phyloP scores from a whole-genome alignment of 2,113 vertebrate genomes.

The Perca schrenkii region DNA sequence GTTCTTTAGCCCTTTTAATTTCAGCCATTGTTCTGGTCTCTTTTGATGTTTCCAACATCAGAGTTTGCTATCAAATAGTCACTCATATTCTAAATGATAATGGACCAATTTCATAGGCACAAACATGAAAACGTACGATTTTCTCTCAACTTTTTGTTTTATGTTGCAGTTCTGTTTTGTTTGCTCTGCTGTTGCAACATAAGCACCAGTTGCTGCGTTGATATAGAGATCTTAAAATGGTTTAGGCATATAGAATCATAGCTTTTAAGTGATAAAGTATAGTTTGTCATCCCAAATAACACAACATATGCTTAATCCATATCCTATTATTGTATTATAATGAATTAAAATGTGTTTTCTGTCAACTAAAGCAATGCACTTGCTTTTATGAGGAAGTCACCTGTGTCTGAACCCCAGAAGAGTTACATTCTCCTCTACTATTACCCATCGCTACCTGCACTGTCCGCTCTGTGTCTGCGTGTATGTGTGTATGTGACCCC shows the following conservation, averaged over 20 bases:
- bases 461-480: slow-evolving; percentile 40
- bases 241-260: background rate
- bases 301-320: background rate
- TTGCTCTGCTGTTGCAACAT: background rate
- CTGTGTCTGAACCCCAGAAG: slow-evolving; percentile 56
- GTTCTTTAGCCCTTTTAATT: background rate
- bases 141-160: background rate
- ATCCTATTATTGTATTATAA: background rate
- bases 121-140: background rate
- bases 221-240: background rate
- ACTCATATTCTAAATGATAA: background rate
- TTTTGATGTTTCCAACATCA: background rate
- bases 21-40: background rate
- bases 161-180: background rate
- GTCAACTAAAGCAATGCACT: slow-evolving; percentile 8
- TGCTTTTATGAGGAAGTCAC: slow-evolving; percentile 39
- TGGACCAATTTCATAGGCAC: background rate
- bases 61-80: background rate
- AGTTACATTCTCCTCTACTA: slow-evolving; percentile 25
- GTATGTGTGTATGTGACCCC: slow-evolving; percentile 53
- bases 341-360: background rate
- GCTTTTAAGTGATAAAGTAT: background rate
- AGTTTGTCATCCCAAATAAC: background rate
- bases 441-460: slow-evolving; percentile 30
- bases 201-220: background rate